phyloP scores from a whole-genome alignment of 2,797 vertebrate genomes.

The Falco columbarius region DNA sequence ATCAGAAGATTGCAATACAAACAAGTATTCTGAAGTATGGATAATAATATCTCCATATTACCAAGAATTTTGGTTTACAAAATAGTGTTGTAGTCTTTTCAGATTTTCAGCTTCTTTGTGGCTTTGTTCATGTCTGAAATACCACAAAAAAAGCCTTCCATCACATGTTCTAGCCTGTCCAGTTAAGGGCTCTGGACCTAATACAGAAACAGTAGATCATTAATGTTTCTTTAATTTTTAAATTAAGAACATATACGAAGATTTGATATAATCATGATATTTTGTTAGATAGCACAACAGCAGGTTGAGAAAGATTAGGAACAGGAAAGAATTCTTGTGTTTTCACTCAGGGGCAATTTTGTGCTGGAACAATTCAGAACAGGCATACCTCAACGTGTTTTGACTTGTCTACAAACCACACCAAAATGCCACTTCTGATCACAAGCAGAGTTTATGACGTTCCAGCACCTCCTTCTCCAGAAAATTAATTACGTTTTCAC shows the following conservation, averaged over 20 bases:
- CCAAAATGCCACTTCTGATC: slow-evolving; percentile 1
- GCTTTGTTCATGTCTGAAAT: neutral
- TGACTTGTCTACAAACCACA: neutral
- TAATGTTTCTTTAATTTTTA: neutral
- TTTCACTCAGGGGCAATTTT: slow-evolving; percentile 10
- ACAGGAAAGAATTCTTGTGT: neutral
- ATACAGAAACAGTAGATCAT: neutral
- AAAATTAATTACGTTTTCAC: neutral
- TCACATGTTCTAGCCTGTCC: neutral
- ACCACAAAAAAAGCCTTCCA: neutral
- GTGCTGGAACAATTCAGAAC: neutral
- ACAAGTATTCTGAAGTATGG: neutral
- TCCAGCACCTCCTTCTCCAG: neutral
- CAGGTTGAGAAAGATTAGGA: neutral
- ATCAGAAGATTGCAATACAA: neutral
- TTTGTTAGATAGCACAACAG: neutral
- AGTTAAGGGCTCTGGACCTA: neutral
- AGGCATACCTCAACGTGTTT: neutral
- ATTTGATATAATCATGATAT: neutral
- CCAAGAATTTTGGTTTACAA: neutral
- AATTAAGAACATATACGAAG: neutral
- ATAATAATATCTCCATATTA: neutral
- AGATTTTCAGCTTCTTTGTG: neutral
- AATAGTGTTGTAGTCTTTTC: neutral
- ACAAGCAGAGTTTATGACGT: neutral